Evolutionary conservation across 1,140 invertebrate genomes (phyloP), one percentile per base, ranked within the genome.

Genomic region (Harlomillsia oculata): DNA sequence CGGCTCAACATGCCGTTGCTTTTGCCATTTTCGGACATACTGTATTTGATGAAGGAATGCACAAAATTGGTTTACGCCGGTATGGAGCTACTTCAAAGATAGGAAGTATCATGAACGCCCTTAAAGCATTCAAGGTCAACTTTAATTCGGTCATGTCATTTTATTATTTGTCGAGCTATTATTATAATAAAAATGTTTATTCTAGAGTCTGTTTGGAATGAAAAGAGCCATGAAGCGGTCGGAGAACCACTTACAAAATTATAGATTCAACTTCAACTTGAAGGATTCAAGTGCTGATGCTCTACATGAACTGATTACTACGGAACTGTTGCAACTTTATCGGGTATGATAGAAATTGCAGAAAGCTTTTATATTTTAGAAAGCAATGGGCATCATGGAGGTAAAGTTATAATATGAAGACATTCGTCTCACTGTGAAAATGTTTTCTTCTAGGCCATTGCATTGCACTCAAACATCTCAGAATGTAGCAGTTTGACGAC

Each of bases 21-120:
- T 69, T 83, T 59, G 73, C 79, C 0, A 64, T 82, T 11, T 80
- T 76, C 63, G 81, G 81, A 0, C 77, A 78, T 61, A 64, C 70
- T 18, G 71, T 81, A 3, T 69, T 76, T 1, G 75, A 77, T 44
- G 73, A 77, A 13, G 68, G 75, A 36, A 72, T 80, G 0, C 67
- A 77, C 16, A 62, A 63, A 16, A 68, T 72, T 1, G 76, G 73
- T 0, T 36, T 73, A 8, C 69, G 74, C 18, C 67, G 77, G 13
- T 70, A 69, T 43, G 74, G 74, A 8, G 6, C 53, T 8, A 16
- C 40, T 2, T 54, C 39, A 14, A 8, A 18, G 0, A 18, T 11
- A 16, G 9, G 20, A 5, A 18, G 34, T 18, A 21, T 60, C 0
- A 40, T 21, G 23, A 1, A 48, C 6, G 26, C 56, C 4, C 6